Evolutionary conservation across 2,113 vertebrate species (phyloP).

Genomic region (Hyla sarda): DNA sequence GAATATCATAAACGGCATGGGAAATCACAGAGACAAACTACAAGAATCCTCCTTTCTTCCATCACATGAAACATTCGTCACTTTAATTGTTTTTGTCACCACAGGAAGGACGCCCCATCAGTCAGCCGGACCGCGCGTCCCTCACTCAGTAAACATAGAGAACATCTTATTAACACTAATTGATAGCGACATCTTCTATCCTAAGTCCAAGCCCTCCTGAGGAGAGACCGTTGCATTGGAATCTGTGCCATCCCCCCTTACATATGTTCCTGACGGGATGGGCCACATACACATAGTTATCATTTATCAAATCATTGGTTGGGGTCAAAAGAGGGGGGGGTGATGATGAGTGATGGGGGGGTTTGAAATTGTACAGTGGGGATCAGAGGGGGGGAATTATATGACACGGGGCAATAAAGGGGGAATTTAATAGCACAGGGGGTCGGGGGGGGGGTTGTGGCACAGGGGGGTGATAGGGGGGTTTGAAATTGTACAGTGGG

Average conservation of each 20-base stretch:
- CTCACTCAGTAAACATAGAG: neutral
- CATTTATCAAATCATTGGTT: neutral
- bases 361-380: too few species aligned
- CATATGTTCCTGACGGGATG: slow-evolving; percentile 2
- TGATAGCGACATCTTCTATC: neutral
- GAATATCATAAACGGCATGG: neutral
- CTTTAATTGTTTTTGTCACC: slow-evolving; percentile 34
- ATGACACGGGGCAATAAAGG: too few species aligned
- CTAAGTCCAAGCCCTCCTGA: neutral
- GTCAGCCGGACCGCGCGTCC: neutral
- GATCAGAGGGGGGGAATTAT: too few species aligned
- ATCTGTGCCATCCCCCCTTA: neutral
- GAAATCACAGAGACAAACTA: neutral
- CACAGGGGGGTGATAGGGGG: too few species aligned
- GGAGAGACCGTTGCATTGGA: neutral
- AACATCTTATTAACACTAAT: slow-evolving; percentile 35
- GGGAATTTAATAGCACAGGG: too few species aligned
- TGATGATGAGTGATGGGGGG: too few species aligned
- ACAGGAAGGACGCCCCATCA: neutral
- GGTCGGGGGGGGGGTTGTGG: too few species aligned
- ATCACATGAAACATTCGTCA: slow-evolving; percentile 25
- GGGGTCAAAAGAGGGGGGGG: too few species aligned
- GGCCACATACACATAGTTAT: neutral
- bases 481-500: too few species aligned
- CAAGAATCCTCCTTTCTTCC: neutral